phyloP scores from a whole-genome alignment of 2,113 vertebrate genomes.

The Petromus typicus region DNA sequence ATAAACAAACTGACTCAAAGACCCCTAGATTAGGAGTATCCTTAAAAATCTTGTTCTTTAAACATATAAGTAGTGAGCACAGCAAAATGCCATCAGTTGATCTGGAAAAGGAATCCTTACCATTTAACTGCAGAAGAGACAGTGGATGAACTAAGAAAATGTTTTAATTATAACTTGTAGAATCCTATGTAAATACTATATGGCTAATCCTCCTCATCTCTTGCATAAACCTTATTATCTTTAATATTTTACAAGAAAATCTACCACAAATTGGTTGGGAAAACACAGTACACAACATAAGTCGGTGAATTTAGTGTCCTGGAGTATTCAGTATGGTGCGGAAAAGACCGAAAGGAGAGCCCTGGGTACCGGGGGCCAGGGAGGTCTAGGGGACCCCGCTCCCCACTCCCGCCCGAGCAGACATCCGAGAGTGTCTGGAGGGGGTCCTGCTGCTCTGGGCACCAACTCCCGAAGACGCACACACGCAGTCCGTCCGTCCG shows the following conservation, averaged over 20 bases:
- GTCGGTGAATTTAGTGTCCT: background rate
- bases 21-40: background rate
- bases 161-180: slow-evolving; percentile 8
- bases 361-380: no score
- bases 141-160: background rate
- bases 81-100: background rate
- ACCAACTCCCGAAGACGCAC: no score
- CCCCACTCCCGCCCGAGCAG: background rate
- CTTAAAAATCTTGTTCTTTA: background rate
- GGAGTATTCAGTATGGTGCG: background rate
- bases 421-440: background rate
- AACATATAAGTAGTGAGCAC: background rate
- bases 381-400: background rate
- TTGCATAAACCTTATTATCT: background rate
- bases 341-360: background rate
- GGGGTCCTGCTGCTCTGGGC: no score
- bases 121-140: background rate
- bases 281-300: background rate
- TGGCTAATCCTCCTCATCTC: background rate
- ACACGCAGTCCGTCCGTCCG: no score
- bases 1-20: background rate
- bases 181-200: background rate
- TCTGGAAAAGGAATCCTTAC: background rate
- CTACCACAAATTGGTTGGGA: background rate
- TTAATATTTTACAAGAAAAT: slow-evolving; percentile 11